These are phyloP conservation scores for Griposia aprilina DNA, from an alignment of 2,888 invertebrate genomes.

Conservation along the genomic window DNA sequence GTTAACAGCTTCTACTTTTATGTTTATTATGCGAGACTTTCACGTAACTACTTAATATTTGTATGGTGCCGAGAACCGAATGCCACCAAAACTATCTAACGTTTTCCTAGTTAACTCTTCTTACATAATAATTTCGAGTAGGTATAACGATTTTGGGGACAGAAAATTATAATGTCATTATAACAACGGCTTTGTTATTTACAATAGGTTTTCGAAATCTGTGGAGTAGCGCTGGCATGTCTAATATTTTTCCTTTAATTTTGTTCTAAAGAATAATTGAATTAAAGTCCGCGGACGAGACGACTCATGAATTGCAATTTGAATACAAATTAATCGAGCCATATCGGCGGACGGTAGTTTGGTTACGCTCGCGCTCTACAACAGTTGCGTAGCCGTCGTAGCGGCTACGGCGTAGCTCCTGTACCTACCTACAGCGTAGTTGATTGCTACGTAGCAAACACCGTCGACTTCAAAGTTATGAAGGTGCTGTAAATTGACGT, in stretches of 20 bases:
- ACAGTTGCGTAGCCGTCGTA: background rate
- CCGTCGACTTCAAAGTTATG: background rate
- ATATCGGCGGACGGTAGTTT: background rate
- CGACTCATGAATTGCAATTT: background rate
- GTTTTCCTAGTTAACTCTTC: background rate
- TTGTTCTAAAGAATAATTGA: background rate
- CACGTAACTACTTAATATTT: background rate
- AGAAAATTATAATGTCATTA: slow-evolving; percentile 32
- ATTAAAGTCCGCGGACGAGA: background rate
- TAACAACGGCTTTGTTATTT: slow-evolving; percentile 17
- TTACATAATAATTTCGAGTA: slow-evolving; percentile 21
- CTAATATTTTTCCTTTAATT: background rate
- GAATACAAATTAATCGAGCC: background rate
- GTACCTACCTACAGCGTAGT: slow-evolving; percentile 7
- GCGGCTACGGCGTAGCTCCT: slow-evolving; percentile 22
- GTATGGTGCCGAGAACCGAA: background rate
- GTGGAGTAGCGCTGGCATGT: slow-evolving; percentile 26
- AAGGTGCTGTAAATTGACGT: background rate
- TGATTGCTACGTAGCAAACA: background rate
- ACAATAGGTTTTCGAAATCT: slow-evolving; percentile 2
- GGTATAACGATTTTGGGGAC: background rate
- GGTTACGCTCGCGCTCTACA: background rate
- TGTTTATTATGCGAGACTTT: background rate
- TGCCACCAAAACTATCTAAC: background rate
- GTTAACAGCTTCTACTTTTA: background rate